Conservation (phyloP, 2,113 vertebrate genomes). For the Odontophorus gujanensis region DNA sequence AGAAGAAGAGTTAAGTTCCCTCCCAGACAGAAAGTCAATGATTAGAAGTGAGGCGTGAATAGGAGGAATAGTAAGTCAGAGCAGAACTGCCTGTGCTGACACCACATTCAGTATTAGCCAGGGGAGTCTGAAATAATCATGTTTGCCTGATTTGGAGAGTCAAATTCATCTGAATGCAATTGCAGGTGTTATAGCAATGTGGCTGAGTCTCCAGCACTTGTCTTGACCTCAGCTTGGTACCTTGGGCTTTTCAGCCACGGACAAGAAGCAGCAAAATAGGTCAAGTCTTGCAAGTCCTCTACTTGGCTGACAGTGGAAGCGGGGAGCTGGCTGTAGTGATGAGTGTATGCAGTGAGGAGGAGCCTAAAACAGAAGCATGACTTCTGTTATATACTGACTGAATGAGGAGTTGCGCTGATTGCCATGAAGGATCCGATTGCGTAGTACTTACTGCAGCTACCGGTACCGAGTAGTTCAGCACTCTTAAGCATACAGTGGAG, state of each 20-base stretch:
- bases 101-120: not conserved
- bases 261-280: not conserved
- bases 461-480: not conserved
- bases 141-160: not conserved
- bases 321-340: not conserved
- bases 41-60: not conserved
- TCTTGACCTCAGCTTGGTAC: not conserved
- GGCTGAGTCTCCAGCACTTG: not conserved
- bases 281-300: not conserved
- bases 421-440: not conserved
- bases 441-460: not conserved
- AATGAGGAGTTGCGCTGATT: not conserved
- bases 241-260: not conserved
- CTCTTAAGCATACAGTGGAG: not conserved
- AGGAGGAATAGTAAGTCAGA: not conserved
- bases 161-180: not conserved
- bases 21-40: not conserved
- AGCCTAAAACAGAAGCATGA: not conserved
- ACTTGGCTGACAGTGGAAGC: not conserved
- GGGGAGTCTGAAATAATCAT: not conserved
- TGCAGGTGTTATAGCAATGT: not conserved
- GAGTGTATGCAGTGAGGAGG: not conserved
- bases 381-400: not conserved
- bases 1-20: not conserved
- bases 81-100: not conserved